Conservation (phyloP, 2,113 vertebrate genomes). For the Solea senegalensis region DNA sequence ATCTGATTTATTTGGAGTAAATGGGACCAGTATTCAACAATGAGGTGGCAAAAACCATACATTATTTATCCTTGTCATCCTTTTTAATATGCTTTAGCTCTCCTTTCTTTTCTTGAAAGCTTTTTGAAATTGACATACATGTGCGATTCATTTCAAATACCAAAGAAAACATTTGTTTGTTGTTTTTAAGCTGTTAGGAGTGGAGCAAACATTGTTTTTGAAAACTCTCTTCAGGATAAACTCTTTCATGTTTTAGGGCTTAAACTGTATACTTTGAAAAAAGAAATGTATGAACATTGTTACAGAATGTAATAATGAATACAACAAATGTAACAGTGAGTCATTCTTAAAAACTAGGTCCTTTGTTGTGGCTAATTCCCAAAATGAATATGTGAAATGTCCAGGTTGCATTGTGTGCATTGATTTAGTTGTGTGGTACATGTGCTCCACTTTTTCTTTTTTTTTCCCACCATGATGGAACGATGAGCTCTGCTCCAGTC, state of each 20-base stretch:
- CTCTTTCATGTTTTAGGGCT: constrained; percentile 14
- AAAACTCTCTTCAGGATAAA: not conserved
- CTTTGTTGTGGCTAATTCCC: too few relatives aligned
- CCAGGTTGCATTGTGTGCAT: constrained; percentile 4
- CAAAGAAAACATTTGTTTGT: not conserved
- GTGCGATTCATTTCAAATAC: not conserved
- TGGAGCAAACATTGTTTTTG: constrained; percentile 11
- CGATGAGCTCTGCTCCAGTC: constrained; percentile 21
- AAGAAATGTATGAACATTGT: too few relatives aligned
- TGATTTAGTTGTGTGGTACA: too few relatives aligned
- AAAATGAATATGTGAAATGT: not conserved
- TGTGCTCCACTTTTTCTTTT: too few relatives aligned
- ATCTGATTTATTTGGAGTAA: too few relatives aligned
- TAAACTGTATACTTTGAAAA: not conserved
- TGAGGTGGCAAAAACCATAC: too few relatives aligned
- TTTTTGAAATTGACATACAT: constrained; percentile 22
- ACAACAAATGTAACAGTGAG: too few relatives aligned
- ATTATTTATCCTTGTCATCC: too few relatives aligned
- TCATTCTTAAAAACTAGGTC: too few relatives aligned
- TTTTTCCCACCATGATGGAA: constrained; percentile 6
- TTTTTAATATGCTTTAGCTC: not conserved
- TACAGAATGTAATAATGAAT: too few relatives aligned
- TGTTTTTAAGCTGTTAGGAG: constrained; percentile 8
- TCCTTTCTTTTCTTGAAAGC: not conserved
- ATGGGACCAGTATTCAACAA: too few relatives aligned